phyloP scores from a whole-genome alignment of 2,888 invertebrate genomes.

The Pyrrhia umbra region DNA sequence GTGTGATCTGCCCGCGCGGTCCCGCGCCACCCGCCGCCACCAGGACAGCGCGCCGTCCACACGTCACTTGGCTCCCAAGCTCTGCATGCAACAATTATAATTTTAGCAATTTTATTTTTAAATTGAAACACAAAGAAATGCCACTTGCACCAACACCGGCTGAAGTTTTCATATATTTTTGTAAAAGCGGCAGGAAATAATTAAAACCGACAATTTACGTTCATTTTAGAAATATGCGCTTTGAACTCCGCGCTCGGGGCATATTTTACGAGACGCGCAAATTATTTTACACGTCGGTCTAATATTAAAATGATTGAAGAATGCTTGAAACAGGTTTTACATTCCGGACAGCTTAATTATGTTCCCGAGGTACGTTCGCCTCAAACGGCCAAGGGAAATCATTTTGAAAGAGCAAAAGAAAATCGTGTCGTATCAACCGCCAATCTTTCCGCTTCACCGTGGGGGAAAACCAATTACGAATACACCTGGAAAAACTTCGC shows the following conservation, averaged over 20 bases:
- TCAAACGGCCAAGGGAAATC: slow-evolving; percentile 18
- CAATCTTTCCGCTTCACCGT: slow-evolving; percentile 28
- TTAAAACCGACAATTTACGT: slow-evolving; percentile 63
- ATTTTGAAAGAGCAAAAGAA: slow-evolving; percentile 26
- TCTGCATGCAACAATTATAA: slow-evolving; percentile 62
- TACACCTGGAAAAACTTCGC: slow-evolving; percentile 16
- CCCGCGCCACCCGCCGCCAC: slow-evolving; percentile 5
- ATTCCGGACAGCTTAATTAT: slow-evolving; percentile 31
- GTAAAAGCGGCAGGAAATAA: slow-evolving; percentile 65
- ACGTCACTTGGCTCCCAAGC: slow-evolving; percentile 48
- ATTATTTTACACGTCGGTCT: slow-evolving; percentile 55
- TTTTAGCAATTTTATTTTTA: slow-evolving; percentile 64
- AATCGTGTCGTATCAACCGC: slow-evolving; percentile 40
- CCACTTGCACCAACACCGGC: slow-evolving; percentile 51
- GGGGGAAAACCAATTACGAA: slow-evolving; percentile 26
- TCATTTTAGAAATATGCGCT: slow-evolving; percentile 60
- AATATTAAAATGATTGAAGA: slow-evolving; percentile 57
- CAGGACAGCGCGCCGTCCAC: slow-evolving; percentile 40
- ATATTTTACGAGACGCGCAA: slow-evolving; percentile 60
- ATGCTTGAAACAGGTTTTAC: slow-evolving; percentile 48
- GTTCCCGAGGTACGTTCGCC: slow-evolving; percentile 6
- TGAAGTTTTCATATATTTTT: slow-evolving; percentile 50
- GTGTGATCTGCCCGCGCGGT: slow-evolving; percentile 8
- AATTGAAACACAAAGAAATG: slow-evolving; percentile 62
- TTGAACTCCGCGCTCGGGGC: slow-evolving; percentile 59